Evolutionary conservation across 2,113 vertebrate species (phyloP), one percentile per base, ranked within the genome.

Genomic region (Alligator sinensis): DNA sequence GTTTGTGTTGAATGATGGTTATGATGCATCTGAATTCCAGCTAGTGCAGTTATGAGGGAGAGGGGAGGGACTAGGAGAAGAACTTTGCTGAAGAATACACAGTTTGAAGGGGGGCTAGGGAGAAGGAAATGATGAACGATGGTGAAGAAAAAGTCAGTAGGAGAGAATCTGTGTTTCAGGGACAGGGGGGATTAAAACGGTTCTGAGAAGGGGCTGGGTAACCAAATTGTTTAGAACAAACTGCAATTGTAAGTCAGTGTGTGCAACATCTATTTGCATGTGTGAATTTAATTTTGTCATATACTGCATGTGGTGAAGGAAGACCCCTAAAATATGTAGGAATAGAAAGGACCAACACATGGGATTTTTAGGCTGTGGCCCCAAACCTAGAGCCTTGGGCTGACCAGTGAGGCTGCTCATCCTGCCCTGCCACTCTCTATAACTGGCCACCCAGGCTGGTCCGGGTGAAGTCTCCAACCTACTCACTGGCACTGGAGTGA

Each of bases 221-320:
- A 24, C 54, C 11, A 0, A 30, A 0, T 3, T 11, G 28, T 64
- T 24, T 17, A 13, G 30, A 77, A 47, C 6, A 12, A 82, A 60
- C 59, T 54, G 64, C 5, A 79, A 47, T 11, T 6, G 60, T 25
- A 6, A 57, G 18, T 4, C 2, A 0, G 87, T 66, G 66, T 24
- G 66, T 80, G 84, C 38, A 76, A 76, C 90, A 93, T 83, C 66
- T 75, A 66, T 87, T 80, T 87, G 75, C 76, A 28, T 77, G 47
- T 58, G 8, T 54, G 88, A 77, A 12, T 57, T 24, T 2, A 66
- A 55, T 75, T 90, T 87, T 83, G 80, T 89, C 14, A 16, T 15
- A 11, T 34, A 38, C 79, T 24, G 25, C 28, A 9, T 25, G 74
- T 27, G 83, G 59, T 21, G 18, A 38, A 55, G 75, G 55, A 79